Evolutionary conservation across 1,140 invertebrate species (phyloP), one percentile per base, ranked within the genome.

Genomic region (Meloidogyne hapla): DNA sequence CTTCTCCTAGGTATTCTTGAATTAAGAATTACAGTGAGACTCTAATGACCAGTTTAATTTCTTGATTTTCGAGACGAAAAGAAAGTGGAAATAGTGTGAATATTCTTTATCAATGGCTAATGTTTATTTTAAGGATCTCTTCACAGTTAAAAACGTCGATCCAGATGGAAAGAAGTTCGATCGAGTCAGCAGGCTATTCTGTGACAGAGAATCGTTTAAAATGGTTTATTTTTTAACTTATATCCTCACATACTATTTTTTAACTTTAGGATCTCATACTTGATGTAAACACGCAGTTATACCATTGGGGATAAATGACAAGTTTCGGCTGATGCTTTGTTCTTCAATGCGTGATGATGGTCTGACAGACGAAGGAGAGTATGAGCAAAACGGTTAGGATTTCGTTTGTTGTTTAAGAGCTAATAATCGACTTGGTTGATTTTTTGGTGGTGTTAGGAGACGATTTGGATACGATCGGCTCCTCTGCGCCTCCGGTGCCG

Each of bases 81-180:
- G n/a, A n/a, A n/a, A n/a, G n/a, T n/a, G n/a, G n/a, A n/a, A n/a
- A n/a, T n/a, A n/a, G n/a, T n/a, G n/a, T n/a, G n/a, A n/a, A n/a
- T n/a, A n/a, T n/a, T n/a, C n/a, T n/a, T n/a, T n/a, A n/a, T n/a
- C n/a, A n/a, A 75, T 75, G 74, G 74, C 78, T 68, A 78, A 79
- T 23, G 56, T 98, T 72, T 89, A 98, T 68, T 99, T 99, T 88
- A 96, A 99, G 89, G 96, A 99, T 91, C 98, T 99, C 89, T 99
- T 99, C 87, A 96, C 98, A 86, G 95, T 99, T 0, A 97, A 99
- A 91, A 95, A 99, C 87, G 97, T 99, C 88, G 96, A 99, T 90
- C 95, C 95, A 1, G 95, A 98, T 85, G 96, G 96, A 21, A 98
- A 98, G 87, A 98, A 98, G 89, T 99, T 99, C 85, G 96, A 99